phyloP scores from a whole-genome alignment of 2,113 vertebrate species.

The Sphaerodactylus townsendi region DNA sequence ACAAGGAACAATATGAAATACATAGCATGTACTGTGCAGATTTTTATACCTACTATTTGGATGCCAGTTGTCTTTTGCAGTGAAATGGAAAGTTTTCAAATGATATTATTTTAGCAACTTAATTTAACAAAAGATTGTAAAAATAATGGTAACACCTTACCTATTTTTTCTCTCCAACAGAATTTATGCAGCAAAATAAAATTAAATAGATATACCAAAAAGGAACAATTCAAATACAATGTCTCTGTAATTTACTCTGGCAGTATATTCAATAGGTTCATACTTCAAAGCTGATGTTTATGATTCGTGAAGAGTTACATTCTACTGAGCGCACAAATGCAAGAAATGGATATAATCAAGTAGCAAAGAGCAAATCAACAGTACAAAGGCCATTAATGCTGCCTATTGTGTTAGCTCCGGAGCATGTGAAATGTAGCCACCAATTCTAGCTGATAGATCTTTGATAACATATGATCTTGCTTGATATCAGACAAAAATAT shows the following conservation, averaged over 20 bases:
- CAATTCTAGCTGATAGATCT: neutral
- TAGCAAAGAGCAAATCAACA: conserved; percentile 10
- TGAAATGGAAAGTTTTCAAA: neutral
- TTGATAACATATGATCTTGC: neutral
- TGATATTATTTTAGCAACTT: neutral
- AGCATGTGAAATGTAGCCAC: neutral
- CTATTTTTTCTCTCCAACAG: neutral
- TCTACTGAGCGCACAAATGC: conserved; percentile 10
- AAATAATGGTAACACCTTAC: neutral
- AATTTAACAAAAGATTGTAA: neutral
- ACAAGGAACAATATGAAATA: neutral
- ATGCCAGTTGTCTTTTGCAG: neutral
- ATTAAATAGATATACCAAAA: conserved; percentile 1
- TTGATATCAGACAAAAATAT: neutral
- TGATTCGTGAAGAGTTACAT: conserved; percentile 18
- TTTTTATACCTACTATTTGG: neutral
- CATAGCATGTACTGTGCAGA: neutral
- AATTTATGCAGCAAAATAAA: conserved; percentile 22
- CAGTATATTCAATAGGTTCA: neutral
- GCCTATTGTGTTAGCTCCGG: neutral
- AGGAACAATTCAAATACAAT: conserved; percentile 22
- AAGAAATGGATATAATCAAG: conserved; percentile 11
- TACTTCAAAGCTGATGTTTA: conserved; percentile 27
- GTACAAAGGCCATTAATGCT: neutral
- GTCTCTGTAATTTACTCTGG: neutral